phyloP scores from a whole-genome alignment of 2,888 invertebrate species.

The Agapostemon virescens region DNA sequence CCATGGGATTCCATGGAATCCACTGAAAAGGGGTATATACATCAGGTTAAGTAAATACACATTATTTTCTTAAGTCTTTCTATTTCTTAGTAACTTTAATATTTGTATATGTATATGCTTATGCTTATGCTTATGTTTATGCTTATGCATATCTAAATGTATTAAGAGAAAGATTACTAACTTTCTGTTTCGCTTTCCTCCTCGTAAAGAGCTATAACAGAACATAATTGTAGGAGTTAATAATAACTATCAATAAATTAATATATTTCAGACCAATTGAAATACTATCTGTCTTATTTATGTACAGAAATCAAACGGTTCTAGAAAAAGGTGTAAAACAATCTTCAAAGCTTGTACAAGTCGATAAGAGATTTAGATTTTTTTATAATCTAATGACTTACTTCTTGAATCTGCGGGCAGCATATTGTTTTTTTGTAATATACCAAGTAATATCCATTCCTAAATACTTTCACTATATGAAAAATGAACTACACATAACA shows the following conservation, averaged over 20 bases:
- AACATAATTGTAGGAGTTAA: constrained; percentile 35
- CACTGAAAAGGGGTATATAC: constrained; percentile 80
- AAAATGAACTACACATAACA: constrained; percentile 47
- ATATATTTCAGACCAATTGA: constrained; percentile 2
- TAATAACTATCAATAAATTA: background rate
- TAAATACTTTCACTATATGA: constrained; percentile 60
- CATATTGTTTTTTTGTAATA: constrained; percentile 68
- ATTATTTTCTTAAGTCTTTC: background rate
- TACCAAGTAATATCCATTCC: constrained; percentile 75
- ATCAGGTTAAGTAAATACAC: background rate
- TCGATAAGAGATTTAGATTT: background rate
- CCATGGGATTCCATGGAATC: constrained; percentile 97
- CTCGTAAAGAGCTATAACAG: constrained; percentile 91
- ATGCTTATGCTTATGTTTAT: background rate
- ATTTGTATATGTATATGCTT: background rate
- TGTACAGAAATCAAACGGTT: background rate
- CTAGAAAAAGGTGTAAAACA: background rate
- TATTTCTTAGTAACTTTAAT: background rate
- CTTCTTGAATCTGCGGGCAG: constrained; percentile 70
- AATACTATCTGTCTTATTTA: background rate
- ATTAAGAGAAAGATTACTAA: constrained; percentile 77
- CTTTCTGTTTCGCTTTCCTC: constrained; percentile 92
- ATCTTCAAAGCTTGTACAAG: constrained; percentile 5
- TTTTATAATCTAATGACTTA: constrained; percentile 64
- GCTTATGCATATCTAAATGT: background rate